Evolutionary conservation across 1,140 invertebrate genomes (phyloP).

Genomic region (Eupristina koningsbergeri): DNA sequence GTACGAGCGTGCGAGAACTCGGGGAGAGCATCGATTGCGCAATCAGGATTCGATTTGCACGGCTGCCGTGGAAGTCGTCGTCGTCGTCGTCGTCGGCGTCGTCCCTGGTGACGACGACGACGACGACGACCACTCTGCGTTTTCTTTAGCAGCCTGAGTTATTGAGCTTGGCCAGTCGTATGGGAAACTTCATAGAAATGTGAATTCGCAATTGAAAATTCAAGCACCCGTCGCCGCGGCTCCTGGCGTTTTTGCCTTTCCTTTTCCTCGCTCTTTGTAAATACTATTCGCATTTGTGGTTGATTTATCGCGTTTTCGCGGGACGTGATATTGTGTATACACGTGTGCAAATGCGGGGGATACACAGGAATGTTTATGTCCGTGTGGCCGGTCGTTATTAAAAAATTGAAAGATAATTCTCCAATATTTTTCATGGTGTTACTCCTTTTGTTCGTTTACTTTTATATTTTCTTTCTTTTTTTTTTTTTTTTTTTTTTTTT

Average conservation of each 20-base stretch:
- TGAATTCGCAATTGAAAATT: conserved; percentile 33
- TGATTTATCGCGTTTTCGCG: conserved; percentile 42
- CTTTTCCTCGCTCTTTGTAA: conserved; percentile 29
- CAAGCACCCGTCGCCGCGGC: neutral
- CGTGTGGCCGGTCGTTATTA: neutral
- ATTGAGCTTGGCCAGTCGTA: neutral
- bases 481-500: too few relatives aligned
- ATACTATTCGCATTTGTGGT: neutral
- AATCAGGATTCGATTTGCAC: conserved; percentile 6
- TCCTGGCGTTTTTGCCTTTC: neutral
- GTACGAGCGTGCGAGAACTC: neutral
- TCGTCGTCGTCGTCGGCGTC: conserved; percentile 9
- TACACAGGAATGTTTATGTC: conserved; percentile 19
- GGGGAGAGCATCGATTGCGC: conserved; percentile 28
- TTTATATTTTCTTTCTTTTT: neutral
- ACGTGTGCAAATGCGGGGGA: conserved; percentile 10
- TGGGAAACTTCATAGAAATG: conserved; percentile 28
- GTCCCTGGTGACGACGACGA: neutral
- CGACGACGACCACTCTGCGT: neutral
- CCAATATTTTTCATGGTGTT: neutral
- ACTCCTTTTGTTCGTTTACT: neutral
- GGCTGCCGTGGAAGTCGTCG: conserved; percentile 36
- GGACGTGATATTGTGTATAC: neutral
- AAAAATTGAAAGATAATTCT: conserved; percentile 21
- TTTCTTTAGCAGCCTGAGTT: conserved; percentile 23